Conservation (phyloP, 1,140 invertebrate genomes). For the Doryteuthis pealeii region DNA sequence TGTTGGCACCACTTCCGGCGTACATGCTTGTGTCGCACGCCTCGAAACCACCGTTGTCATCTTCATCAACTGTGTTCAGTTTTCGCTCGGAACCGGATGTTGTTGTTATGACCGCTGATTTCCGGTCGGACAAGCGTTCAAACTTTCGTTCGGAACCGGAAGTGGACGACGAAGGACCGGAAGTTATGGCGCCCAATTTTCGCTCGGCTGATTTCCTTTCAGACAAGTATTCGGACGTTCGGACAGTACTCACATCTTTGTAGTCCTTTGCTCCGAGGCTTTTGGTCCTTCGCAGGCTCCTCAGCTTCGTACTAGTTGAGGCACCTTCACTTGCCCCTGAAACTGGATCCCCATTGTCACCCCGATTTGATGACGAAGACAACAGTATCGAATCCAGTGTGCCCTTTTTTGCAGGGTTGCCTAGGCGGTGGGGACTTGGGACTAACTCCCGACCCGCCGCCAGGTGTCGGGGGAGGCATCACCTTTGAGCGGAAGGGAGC, state of each 20-base stretch:
- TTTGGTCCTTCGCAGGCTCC: not conserved
- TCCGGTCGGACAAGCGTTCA: not conserved
- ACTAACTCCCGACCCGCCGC: not conserved
- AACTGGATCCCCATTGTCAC: too few species aligned
- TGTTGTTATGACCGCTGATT: not conserved
- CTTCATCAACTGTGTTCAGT: not conserved
- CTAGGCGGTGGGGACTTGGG: not conserved
- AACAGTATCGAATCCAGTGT: not conserved
- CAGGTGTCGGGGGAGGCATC: too few species aligned
- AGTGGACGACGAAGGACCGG: not conserved
- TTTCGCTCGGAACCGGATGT: not conserved
- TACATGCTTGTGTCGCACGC: slow-evolving; percentile 17
- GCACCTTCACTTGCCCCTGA: too few species aligned
- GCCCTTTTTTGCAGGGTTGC: not conserved
- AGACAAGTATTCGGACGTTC: too few species aligned
- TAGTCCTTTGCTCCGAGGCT: not conserved
- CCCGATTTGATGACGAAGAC: too few species aligned
- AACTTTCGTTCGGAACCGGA: not conserved
- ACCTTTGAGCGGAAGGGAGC: not conserved
- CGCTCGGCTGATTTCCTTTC: not conserved
- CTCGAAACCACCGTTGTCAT: slow-evolving; percentile 19
- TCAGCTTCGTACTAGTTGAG: too few species aligned
- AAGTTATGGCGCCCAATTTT: not conserved
- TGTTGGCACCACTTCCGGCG: slow-evolving; percentile 7
- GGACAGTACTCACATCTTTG: too few species aligned